These are phyloP conservation scores for Burhinus bistriatus DNA, from an alignment of 2,113 vertebrate genomes.

Conservation along the genomic window DNA sequence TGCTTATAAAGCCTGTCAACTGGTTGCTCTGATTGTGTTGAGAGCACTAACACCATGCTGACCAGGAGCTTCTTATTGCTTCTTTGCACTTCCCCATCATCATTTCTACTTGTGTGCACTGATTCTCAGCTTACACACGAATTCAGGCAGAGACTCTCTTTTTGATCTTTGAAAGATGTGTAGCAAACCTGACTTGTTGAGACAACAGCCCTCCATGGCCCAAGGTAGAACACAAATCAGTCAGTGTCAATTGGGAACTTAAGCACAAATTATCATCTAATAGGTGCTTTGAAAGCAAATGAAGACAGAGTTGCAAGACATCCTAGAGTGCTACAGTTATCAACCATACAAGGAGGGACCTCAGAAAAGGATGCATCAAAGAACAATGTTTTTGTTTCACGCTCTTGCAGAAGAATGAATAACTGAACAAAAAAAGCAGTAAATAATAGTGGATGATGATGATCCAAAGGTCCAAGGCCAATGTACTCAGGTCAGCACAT, in stretches of 20 bases:
- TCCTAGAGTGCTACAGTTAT: neutral
- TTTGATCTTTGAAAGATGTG: neutral
- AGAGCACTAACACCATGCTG: neutral
- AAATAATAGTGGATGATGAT: neutral
- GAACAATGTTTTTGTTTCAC: neutral
- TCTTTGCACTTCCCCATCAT: neutral
- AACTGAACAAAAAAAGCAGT: neutral
- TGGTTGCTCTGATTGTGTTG: neutral
- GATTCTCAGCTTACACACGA: neutral
- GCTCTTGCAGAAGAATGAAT: neutral
- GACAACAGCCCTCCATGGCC: neutral
- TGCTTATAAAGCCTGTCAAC: neutral
- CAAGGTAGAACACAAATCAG: neutral
- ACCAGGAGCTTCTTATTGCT: neutral
- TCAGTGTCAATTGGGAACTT: neutral
- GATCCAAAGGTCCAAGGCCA: neutral
- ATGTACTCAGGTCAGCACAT: neutral
- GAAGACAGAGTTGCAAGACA: conserved; percentile 2
- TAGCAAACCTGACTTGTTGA: neutral
- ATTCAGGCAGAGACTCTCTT: neutral
- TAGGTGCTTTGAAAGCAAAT: conserved; percentile 17
- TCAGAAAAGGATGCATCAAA: neutral
- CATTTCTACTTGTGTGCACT: neutral
- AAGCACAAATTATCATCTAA: neutral
- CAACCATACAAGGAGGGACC: neutral